Conservation (phyloP, 1,140 invertebrate species). For the Atta cephalotes region DNA sequence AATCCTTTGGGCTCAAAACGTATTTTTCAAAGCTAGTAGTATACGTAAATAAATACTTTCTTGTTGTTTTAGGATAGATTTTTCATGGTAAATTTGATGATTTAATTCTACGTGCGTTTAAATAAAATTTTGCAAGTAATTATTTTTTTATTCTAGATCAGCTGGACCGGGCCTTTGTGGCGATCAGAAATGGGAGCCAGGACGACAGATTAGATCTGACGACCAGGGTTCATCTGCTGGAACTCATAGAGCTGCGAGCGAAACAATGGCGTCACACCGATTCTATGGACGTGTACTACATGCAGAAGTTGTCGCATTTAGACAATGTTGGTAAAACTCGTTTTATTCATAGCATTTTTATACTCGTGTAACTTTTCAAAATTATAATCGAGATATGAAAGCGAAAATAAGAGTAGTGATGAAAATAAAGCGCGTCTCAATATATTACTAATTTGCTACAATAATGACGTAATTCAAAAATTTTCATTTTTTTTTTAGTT, state of each 20-base stretch:
- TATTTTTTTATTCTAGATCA: conserved; percentile 85
- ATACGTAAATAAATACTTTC: background rate
- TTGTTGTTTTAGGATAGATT: background rate
- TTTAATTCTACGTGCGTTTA: background rate
- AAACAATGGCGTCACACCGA: conserved; percentile 94
- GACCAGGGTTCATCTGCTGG: conserved; percentile 93
- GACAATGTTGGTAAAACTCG: conserved; percentile 87
- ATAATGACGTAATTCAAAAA: no score
- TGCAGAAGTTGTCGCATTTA: conserved; percentile 91
- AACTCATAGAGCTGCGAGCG: conserved; percentile 95
- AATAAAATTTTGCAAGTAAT: background rate
- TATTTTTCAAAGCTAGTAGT: conserved; percentile 55
- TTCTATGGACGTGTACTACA: conserved; percentile 93
- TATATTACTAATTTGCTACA: no score
- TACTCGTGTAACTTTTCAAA: background rate
- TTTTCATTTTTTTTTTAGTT: no score
- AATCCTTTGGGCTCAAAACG: conserved; percentile 72
- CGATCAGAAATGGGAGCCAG: conserved; percentile 94
- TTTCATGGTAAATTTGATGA: background rate
- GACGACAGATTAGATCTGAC: conserved; percentile 92
- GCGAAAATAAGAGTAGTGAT: background rate
- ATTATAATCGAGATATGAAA: background rate
- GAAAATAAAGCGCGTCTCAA: background rate
- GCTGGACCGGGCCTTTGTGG: conserved; percentile 91
- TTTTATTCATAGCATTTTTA: background rate